These are phyloP conservation scores for Dendrocincla tyrannina DNA, from an alignment of 2,797 vertebrate species.

Conservation along the genomic window DNA sequence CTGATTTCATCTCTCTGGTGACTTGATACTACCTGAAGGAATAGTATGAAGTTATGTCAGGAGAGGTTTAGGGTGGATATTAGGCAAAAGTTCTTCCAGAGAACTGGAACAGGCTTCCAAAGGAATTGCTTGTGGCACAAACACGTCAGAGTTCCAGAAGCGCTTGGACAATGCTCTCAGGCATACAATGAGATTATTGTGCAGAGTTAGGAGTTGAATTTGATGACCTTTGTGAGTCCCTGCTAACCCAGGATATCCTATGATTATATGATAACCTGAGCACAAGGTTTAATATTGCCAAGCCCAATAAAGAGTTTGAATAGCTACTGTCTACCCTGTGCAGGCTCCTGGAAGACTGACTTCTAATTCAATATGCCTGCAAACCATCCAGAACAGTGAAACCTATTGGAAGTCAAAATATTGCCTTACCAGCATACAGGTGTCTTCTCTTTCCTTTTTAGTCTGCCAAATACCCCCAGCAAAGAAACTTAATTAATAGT, in stretches of 20 bases:
- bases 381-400: not conserved
- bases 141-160: not conserved
- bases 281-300: not conserved
- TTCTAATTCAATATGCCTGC: rapidly evolving
- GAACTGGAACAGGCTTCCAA: not conserved
- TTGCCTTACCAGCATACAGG: not conserved
- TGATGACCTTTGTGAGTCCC: not conserved
- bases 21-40: not conserved
- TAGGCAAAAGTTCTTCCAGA: not conserved
- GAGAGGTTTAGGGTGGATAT: not conserved
- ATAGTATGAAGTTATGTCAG: not conserved
- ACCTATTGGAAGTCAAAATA: not conserved
- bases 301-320: not conserved
- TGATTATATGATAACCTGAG: not conserved
- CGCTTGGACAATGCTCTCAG: not conserved
- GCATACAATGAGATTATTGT: not conserved
- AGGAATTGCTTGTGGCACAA: not conserved
- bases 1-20: not conserved
- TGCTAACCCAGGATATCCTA: not conserved
- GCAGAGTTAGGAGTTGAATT: not conserved
- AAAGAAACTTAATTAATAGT: not conserved
- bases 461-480: rapidly evolving
- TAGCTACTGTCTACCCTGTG: not conserved
- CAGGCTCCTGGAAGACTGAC: not conserved
- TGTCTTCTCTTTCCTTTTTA: not conserved